Base-by-base conservation (phyloP, 2,888 invertebrate genomes). In the Heliconius aoede region DNA sequence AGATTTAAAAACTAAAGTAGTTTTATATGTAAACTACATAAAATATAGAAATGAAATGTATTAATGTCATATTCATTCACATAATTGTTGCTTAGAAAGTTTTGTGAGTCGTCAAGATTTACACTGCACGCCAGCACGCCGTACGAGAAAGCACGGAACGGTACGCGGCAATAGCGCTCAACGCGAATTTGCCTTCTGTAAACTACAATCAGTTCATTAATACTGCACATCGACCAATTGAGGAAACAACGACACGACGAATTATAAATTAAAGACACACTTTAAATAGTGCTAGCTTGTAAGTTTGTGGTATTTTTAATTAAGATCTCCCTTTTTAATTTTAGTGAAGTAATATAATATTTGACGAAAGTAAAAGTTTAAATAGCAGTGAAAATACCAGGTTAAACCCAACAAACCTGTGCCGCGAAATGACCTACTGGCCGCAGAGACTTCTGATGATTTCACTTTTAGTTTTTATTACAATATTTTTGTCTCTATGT, bases 1-100 rank as follows among this genome's bases (percentile, higher is more conserved):
- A 55, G 8, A 55, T n/a, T 9, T 55, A n/a, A n/a, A n/a, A 55
- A 0, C 3, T 15, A n/a, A 40, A 74, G 24, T 68, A 3, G 74
- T 74, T 15, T 60, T 60, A 40, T 72, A 21, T 30, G 55, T n/a
- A 40, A 30, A 32, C n/a, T 46, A 64, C 58, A 46, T 76, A 61
- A 76, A 76, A 36, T 72, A 55, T 60, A 58, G 73, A 74, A 91
- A 93, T 93, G 88, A 91, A 94, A 93, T 93, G n/a, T n/a, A 94
- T 93, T 93, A 91, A 94, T 94, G 93, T 88, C 89, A 91, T 92
- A 90, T 90, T 90, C 91, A 90, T 90, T 90, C 91, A 89, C 90
- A 90, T 92, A 93, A 93, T 94, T 92, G 90, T 91, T 93, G 91
- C 92, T 91, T 94, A 94, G 94, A 94, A 94, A 94, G 94, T 94